Evolutionary conservation across 2,888 invertebrate species (phyloP), one percentile per base, ranked within the genome.

Genomic region (Craniophora ligustri): DNA sequence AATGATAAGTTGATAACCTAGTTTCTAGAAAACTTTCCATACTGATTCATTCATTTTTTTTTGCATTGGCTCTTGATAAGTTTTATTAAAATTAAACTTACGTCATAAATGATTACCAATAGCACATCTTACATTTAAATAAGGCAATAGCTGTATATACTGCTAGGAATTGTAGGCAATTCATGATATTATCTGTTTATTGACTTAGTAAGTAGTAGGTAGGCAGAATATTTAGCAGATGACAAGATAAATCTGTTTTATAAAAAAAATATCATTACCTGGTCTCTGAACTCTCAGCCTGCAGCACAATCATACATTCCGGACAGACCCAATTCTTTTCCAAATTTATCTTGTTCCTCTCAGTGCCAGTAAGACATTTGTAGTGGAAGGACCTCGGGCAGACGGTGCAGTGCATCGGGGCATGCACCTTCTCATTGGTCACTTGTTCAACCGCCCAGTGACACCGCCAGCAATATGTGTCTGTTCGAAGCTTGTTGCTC

Each of bases 381-480:
- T 94, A 93, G 89, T 99, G 99, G 91, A 95, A 98, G 0, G 97
- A 95, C 18, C 98, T 94, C 2, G 97, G 97, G 85, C 99, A 99
- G 14, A 96, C 95, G 21, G 96, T 96, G 85, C 98, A 98, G 5
- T 94, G 90, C 75, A 95, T 87, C 2, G 91, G 87, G 5, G 82
- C 60, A 45, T 87, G 87, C 0, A 72, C 58, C 60, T 88, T 91
- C 46, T 92, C 90, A 63, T 76, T 85, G 11, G 91, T 80, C n/a
- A 82, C 77, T 14, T 89, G 87, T 19, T 94, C 95, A 1, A 94
- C 94, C 36, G 96, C 95, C 79, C 96, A 95, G 80, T 98, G 98
- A 78, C 99, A 99, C 61, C 97, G 94, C 98, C 98, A 99, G 86
- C 99, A 99, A 85, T 96, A 98, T 11, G 95, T 93, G 86, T 98